A percentile compares a stretch with the other conserved stretches of the same genome.
phyloP scores from a whole-genome alignment of 2,113 vertebrate genomes.

The Cinclus cinclus region DNA sequence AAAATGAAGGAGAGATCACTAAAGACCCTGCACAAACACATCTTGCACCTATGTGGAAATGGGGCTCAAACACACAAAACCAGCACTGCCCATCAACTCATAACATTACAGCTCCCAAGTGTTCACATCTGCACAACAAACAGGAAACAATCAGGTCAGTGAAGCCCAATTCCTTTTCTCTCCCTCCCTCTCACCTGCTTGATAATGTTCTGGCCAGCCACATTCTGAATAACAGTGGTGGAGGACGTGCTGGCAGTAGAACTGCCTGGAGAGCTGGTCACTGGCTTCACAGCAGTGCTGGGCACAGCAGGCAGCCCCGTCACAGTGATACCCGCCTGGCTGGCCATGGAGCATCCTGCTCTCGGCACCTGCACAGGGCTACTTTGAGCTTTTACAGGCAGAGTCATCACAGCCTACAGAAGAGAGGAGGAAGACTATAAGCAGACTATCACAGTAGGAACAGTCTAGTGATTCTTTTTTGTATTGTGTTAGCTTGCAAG shows the following conservation, averaged over 20 bases:
- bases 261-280: conserved; percentile 78
- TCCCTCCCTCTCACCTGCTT: conserved; percentile 83
- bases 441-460: not conserved
- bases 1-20: not conserved
- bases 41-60: not conserved
- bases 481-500: not conserved
- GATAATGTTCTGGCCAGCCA: conserved; percentile 86
- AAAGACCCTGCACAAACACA: not conserved
- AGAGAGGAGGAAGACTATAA: not conserved
- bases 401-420: conserved; percentile 82
- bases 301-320: conserved; percentile 76
- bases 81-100: not conserved
- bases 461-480: not conserved
- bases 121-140: not conserved
- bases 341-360: conserved; percentile 46
- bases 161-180: not conserved
- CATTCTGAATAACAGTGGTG: conserved; percentile 84
- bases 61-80: not conserved
- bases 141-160: fast-evolving
- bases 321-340: conserved; percentile 77
- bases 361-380: conserved; percentile 79
- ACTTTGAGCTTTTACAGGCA: conserved; percentile 87
- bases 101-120: not conserved
- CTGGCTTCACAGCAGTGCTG: conserved; percentile 79
- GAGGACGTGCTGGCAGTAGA: conserved; percentile 76